phyloP scores from a whole-genome alignment of 2,797 vertebrate genomes.

The Cossypha dichroa region DNA sequence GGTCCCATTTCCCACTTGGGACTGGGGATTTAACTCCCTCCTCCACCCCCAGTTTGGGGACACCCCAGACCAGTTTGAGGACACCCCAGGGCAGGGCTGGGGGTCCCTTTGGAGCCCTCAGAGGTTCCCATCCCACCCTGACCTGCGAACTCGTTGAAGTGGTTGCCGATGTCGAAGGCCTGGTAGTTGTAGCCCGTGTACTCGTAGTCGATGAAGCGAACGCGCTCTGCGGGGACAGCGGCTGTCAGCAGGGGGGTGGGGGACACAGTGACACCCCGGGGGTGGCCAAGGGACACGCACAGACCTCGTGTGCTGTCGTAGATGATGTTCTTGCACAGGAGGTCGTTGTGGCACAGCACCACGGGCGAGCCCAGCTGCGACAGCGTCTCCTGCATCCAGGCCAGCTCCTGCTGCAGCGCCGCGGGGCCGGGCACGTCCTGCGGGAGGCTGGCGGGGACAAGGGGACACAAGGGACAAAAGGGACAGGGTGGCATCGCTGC shows the following conservation, averaged over 20 bases:
- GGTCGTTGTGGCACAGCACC: conserved; percentile 97
- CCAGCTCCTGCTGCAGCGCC: conserved; percentile 88
- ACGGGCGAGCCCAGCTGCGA: conserved; percentile 89
- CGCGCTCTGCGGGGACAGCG: conserved; percentile 75
- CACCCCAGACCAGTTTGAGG: no score
- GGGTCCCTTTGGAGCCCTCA: accelerated
- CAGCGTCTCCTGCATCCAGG: conserved; percentile 93
- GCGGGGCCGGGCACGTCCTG: conserved; percentile 87
- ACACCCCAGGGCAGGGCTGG: not conserved
- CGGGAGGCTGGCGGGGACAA: conserved; percentile 77
- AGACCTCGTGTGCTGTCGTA: conserved; percentile 86
- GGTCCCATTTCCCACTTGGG: no score
- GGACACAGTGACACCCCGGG: not conserved
- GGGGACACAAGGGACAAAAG: no score
- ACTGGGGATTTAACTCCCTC: no score
- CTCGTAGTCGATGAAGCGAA: conserved; percentile 96
- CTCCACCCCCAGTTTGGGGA: no score
- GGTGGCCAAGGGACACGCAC: accelerated
- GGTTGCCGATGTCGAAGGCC: conserved; percentile 97
- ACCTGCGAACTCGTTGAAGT: conserved; percentile 99
- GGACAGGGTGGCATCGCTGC: not conserved
- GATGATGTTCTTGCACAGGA: conserved; percentile 98
- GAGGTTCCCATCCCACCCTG: accelerated
- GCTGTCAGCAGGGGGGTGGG: accelerated
- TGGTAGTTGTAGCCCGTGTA: conserved; percentile 98